phyloP scores from a whole-genome alignment of 2,113 vertebrate genomes.

The Platysteira castanea region DNA sequence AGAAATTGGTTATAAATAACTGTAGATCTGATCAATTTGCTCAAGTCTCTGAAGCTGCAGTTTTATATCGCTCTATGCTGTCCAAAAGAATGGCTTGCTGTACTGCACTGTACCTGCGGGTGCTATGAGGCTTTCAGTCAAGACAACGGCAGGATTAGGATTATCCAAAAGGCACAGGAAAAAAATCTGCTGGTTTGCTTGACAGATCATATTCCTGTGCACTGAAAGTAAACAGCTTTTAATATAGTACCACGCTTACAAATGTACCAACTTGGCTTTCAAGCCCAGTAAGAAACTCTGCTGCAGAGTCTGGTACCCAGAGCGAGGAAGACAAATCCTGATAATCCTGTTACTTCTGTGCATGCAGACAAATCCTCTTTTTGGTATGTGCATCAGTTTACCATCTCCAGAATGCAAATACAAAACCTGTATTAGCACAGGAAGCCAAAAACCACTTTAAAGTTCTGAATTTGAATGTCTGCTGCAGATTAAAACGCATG shows the following conservation, averaged over 20 bases:
- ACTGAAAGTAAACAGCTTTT: not conserved
- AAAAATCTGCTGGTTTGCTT: not conserved
- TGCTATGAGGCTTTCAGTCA: constrained; percentile 37
- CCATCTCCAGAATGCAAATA: not conserved
- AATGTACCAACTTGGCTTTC: not conserved
- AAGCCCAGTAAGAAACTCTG: not conserved
- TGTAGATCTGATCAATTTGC: constrained; percentile 19
- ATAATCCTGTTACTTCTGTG: not conserved
- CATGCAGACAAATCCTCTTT: not conserved
- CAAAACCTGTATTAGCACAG: not conserved
- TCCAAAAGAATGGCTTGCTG: constrained; percentile 3
- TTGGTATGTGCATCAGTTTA: not conserved
- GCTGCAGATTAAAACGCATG: not conserved
- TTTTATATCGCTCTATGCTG: not conserved
- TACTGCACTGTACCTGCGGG: not conserved
- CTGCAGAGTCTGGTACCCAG: not conserved
- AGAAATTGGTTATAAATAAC: not conserved
- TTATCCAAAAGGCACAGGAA: not conserved
- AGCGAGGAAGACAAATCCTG: not conserved
- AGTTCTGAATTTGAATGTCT: not conserved
- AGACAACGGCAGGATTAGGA: constrained; percentile 14
- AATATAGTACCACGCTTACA: not conserved
- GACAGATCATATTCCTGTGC: not conserved
- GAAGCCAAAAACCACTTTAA: not conserved
- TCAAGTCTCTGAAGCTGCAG: constrained; percentile 33